phyloP scores from a whole-genome alignment of 2,797 vertebrate genomes.

The Pipistrellus pipistrellus region DNA sequence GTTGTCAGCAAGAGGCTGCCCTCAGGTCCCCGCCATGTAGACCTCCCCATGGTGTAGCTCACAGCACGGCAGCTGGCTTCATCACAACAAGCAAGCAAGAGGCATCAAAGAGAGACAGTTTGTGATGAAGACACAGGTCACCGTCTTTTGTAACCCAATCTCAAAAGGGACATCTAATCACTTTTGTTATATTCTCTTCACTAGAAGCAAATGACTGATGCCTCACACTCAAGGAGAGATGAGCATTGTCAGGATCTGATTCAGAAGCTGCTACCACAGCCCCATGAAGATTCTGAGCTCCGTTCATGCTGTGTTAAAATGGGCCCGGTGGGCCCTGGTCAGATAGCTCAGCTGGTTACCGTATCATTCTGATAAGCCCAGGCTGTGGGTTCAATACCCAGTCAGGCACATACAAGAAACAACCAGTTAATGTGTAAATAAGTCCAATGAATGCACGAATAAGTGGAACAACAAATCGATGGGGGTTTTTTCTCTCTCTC shows the following conservation, averaged over 20 bases:
- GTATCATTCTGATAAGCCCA: neutral
- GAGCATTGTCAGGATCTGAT: neutral
- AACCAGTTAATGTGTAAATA: neutral
- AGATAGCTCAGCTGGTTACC: neutral
- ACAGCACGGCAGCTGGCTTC: neutral
- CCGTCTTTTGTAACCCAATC: conserved; percentile 9
- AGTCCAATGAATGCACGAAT: neutral
- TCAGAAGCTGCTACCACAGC: neutral
- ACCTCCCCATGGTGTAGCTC: neutral
- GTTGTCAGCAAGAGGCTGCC: neutral
- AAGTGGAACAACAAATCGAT: neutral
- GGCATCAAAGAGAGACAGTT: neutral
- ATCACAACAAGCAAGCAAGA: conserved; percentile 23
- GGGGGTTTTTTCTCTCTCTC: neutral
- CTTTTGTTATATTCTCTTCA: conserved; percentile 6
- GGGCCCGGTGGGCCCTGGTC: neutral
- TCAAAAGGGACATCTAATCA: neutral
- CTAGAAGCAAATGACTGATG: conserved; percentile 40
- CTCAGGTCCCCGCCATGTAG: neutral
- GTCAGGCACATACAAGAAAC: neutral
- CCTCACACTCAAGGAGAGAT: neutral
- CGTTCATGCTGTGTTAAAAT: neutral
- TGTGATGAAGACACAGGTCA: conserved; percentile 10
- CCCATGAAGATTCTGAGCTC: neutral
- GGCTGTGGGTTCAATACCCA: neutral